phyloP scores from a whole-genome alignment of 2,888 invertebrate genomes.

The Sipha maydis region DNA sequence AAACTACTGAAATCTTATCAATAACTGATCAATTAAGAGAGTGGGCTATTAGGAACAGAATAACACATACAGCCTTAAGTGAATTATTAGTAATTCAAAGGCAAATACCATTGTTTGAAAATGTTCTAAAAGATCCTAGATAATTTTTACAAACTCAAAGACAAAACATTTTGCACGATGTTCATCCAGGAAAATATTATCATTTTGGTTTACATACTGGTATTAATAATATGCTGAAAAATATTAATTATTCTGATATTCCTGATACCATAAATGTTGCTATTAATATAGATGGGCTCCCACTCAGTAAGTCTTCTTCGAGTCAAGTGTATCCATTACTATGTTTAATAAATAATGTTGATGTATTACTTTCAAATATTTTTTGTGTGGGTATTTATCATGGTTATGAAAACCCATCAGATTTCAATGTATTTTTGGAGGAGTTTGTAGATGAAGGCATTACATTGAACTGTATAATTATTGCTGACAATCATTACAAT shows the following conservation, averaged over 20 bases:
- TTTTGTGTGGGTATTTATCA: conserved; percentile 23
- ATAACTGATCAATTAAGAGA: no score
- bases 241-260: not conserved
- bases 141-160: not conserved
- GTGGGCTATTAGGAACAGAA: not conserved
- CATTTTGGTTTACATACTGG: not conserved
- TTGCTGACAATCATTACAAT: not conserved
- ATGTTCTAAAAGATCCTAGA: not conserved
- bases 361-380: not conserved
- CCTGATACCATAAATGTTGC: not conserved
- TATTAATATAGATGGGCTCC: conserved; percentile 17
- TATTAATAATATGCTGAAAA: not conserved
- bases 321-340: conserved; percentile 23
- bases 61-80: not conserved
- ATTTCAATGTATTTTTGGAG: not conserved
- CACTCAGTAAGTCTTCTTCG: not conserved
- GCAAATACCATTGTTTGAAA: not conserved
- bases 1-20: no score
- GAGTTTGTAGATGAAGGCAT: conserved; percentile 5
- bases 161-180: not conserved
- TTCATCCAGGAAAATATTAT: not conserved
- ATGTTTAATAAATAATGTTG: conserved; percentile 4
- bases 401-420: not conserved
- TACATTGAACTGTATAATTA: not conserved
- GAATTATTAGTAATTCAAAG: not conserved